Evolutionary conservation across 1,140 invertebrate species (phyloP).

Genomic region (Eulimnadia texana): DNA sequence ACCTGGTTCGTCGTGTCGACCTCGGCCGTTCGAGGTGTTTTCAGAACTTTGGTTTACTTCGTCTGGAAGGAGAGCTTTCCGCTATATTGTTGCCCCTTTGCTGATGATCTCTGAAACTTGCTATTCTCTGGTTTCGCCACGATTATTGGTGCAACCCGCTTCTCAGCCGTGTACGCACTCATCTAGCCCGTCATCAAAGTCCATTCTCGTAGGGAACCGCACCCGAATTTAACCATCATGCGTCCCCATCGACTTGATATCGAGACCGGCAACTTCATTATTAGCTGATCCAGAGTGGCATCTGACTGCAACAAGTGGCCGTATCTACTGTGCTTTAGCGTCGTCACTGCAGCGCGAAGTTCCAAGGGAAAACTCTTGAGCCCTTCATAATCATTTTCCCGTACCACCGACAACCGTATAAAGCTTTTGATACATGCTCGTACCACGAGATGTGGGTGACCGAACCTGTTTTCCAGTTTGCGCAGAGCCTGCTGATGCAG

Average conservation of each 20-base stretch:
- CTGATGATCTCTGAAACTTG: too few species aligned
- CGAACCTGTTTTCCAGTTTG: slow-evolving; percentile 3
- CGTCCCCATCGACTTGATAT: slow-evolving; percentile 1
- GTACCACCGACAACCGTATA: neutral
- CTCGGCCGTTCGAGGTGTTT: too few species aligned
- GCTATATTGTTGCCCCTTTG: too few species aligned
- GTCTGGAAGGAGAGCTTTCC: too few species aligned
- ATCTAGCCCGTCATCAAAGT: neutral
- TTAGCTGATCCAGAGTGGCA: neutral
- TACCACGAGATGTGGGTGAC: slow-evolving; percentile 2
- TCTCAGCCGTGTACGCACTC: neutral
- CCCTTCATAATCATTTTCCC: neutral
- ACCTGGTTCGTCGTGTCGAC: too few species aligned
- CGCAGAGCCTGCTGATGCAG: slow-evolving; percentile 2
- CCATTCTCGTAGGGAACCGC: neutral
- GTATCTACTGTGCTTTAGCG: neutral
- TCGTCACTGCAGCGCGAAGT: neutral
- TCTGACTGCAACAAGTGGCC: neutral
- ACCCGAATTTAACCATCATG: neutral
- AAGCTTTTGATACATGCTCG: neutral
- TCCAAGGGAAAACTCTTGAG: neutral
- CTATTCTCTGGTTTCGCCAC: too few species aligned
- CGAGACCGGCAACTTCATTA: neutral
- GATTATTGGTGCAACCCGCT: neutral
- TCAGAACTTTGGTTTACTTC: too few species aligned